phyloP scores from a whole-genome alignment of 1,140 invertebrate genomes.

The Eueides isabella region DNA sequence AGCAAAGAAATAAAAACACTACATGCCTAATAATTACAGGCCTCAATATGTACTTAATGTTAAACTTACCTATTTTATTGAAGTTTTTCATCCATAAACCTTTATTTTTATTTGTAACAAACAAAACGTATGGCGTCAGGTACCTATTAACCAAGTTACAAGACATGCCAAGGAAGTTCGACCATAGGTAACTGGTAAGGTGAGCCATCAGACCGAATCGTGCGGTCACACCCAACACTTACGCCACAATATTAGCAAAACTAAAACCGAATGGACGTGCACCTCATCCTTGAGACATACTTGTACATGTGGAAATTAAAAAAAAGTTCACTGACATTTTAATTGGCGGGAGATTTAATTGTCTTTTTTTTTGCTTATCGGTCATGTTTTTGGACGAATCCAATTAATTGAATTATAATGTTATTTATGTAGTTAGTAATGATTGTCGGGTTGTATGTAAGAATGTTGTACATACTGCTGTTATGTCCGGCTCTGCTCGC shows the following conservation, averaged over 20 bases:
- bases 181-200: slow-evolving; percentile 18
- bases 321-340: slow-evolving; percentile 47
- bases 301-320: slow-evolving; percentile 12
- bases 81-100: too few relatives aligned
- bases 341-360: slow-evolving; percentile 45
- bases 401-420: slow-evolving; percentile 18
- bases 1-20: too few relatives aligned
- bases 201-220: slow-evolving; percentile 57
- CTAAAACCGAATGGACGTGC: slow-evolving; percentile 65
- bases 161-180: slow-evolving; percentile 68
- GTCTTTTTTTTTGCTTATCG: not conserved
- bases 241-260: slow-evolving; percentile 71
- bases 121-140: slow-evolving; percentile 11
- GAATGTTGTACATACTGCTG: slow-evolving; percentile 65
- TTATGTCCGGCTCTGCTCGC: slow-evolving; percentile 69
- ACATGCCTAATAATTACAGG: too few relatives aligned
- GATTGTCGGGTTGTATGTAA: slow-evolving; percentile 46
- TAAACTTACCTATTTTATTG: too few relatives aligned
- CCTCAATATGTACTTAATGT: too few relatives aligned
- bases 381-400: slow-evolving; percentile 28
- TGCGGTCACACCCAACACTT: slow-evolving; percentile 67
- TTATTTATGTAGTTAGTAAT: slow-evolving; percentile 19
- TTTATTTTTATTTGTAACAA: not conserved
- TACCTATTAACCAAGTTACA: slow-evolving; percentile 56
- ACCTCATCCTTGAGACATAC: slow-evolving; percentile 50